Base-by-base conservation (phyloP, 2,797 vertebrate genomes). In the Paguma larvata region DNA sequence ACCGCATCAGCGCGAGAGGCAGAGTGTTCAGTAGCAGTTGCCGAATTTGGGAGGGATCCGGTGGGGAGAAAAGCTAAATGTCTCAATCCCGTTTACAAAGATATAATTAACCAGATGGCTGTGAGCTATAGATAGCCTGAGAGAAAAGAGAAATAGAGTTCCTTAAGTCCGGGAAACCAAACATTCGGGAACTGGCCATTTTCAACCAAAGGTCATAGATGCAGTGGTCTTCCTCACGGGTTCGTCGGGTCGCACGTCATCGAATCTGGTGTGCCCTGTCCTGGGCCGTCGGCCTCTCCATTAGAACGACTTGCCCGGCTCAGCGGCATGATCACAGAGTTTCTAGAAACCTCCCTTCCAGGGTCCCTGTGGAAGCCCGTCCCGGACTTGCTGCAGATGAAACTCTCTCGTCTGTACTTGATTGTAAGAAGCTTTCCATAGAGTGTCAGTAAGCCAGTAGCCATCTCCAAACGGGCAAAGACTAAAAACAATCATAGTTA, bases 221-320 rank as follows among this genome's bases (percentile, higher is more conserved):
- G 3, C 27, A 27, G 6, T 13, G 3, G 7, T n/a, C 63, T 1
- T 2, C 53, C n/a, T 86, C 12, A 3, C 21, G 21, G 9, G 48
- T 18, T 62, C 8, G 1, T 1, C 5, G 13, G 1, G 34, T 6
- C 34, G n/a, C 4, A 0, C 4, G 4, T 9, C 3, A 38, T 38
- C 12, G 23, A 12, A 38, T 70, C 67, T 12, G n/a, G 67, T 21
- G 10, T 8, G 56, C 56, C 6, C 56, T 21, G 9, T 70, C 34
- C 34, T 6, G 68, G 38, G 68, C n/a, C 48, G 21, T 21, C 19
- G 2, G 38, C 15, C 12, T 62, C 16, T 41, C 67, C 51, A 2
- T 19, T 4, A 16, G 85, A 25, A 41, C 41, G 68, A 13, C 68
- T 73, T 23, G 1, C 27, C 53, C 0, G 21, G 38, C 4, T 46